Base-by-base conservation (phyloP, 1,140 invertebrate genomes). In the Drosophila arizonae region DNA sequence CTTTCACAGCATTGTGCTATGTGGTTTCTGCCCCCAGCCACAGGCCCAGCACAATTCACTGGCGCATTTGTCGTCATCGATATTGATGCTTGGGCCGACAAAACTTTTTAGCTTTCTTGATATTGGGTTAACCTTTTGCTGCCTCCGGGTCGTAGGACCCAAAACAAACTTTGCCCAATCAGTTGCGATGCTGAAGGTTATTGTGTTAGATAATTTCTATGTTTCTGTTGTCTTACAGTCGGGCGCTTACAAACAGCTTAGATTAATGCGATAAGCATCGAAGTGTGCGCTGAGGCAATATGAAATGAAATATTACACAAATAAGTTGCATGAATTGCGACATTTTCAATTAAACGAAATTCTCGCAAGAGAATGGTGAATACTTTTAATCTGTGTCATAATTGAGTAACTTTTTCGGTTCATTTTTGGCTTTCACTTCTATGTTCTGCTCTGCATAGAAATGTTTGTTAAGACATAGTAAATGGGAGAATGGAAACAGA, bases 141-240 rank as follows among this genome's bases (percentile, higher is more conserved):
- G 41, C 62, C 58, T 57, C 4, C 52, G 56, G 43, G 28, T 63
- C 39, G 33, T 45, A 26, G 33, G 75, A 77, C 65, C 75, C 71
- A 33, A 52, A 70, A 4, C 17, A 70, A 70, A 39, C 39, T 77
- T 74, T 50, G 33, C 43, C 51, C 36, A 71, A 66, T 71, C 69
- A 76, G 69, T 67, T 76, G 52, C 52, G 63, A 57, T 21, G 58
- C 64, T 73, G 39, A 76, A 76, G 63, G 74, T 76, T 76, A 76
- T 76, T 76, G 74, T 76, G 70, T 68, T 76, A 60, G 63, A 68
- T 76, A 65, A 76, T 76, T 64, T 69, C 46, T 36, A 64, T 67
- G 63, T 60, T 68, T 72, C 41, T 56, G 33, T 60, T 67, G 39
- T 55, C 30, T 13, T 36, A 10, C 58, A 43, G 58, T 58, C 54